Percentiles rank a stretch among this genome's conserved stretches.
phyloP scores from a whole-genome alignment of 2,888 invertebrate species.

The Endomychus coccineus region DNA sequence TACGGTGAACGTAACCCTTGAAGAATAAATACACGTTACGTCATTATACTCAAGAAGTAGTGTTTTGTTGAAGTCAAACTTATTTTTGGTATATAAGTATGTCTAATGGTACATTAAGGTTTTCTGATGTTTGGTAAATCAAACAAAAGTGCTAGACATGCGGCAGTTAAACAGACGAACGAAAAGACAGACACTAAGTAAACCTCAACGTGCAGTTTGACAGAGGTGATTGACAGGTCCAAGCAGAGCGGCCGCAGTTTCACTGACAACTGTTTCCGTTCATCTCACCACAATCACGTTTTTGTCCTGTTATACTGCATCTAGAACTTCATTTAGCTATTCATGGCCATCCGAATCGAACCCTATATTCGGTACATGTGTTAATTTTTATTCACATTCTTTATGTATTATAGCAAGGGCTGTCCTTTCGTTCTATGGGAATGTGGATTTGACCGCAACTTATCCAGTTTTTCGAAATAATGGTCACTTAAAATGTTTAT shows the following conservation, averaged over 20 bases:
- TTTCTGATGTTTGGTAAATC: conserved; percentile 10
- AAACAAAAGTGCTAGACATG: conserved; percentile 12
- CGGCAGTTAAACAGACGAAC: conserved; percentile 4
- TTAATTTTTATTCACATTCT: conserved; percentile 13
- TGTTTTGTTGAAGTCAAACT: too few relatives aligned
- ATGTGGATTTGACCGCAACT: conserved; percentile 7
- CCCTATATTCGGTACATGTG: conserved; percentile 9
- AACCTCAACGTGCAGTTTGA: conserved; percentile 16
- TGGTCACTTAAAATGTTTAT: conserved; percentile 2
- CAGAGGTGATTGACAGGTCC: conserved; percentile 19
- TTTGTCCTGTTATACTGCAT: conserved; percentile 15
- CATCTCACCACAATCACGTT: conserved; percentile 19
- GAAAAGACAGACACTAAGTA: conserved; percentile 15
- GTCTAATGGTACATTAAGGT: conserved; percentile 13
- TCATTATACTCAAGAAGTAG: too few relatives aligned
- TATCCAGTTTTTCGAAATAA: conserved; percentile 15
- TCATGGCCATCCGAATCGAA: conserved; percentile 7
- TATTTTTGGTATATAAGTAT: too few relatives aligned
- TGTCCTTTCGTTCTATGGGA: neutral
- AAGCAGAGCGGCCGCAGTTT: conserved; percentile 14
- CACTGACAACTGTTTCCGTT: conserved; percentile 20
- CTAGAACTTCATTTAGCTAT: conserved; percentile 6
- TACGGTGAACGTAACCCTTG: too few relatives aligned
- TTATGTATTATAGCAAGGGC: neutral
- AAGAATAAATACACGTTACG: too few relatives aligned